These are phyloP conservation scores for Brachionus angularis DNA, from an alignment of 1,140 invertebrate species.

Conservation along the genomic window DNA sequence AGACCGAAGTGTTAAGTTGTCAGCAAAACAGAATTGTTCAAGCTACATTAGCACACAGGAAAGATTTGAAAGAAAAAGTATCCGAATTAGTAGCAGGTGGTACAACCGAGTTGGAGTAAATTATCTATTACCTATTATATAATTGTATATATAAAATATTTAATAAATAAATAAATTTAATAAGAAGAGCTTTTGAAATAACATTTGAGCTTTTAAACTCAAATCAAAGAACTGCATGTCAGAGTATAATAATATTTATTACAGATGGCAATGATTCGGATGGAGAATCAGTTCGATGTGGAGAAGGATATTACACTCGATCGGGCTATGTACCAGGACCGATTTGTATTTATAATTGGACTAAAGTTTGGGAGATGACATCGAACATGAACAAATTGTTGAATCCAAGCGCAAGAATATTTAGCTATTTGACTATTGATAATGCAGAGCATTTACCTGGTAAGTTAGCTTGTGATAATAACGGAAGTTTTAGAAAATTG, in stretches of 20 bases:
- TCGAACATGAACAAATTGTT: conserved; percentile 50
- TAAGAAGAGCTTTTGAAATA: conserved; percentile 56
- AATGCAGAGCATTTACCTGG: conserved; percentile 59
- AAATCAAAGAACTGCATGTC: conserved; percentile 56
- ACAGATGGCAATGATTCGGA: conserved; percentile 59
- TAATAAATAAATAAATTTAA: conserved; percentile 15
- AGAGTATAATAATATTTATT: conserved; percentile 58
- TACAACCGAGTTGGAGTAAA: conserved; percentile 58
- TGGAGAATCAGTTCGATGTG: conserved; percentile 59
- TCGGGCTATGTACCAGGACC: conserved; percentile 60
- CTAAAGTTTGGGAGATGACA: conserved; percentile 55
- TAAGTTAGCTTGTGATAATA: conserved; percentile 47
- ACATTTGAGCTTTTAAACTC: conserved; percentile 55
- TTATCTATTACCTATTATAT: no score
- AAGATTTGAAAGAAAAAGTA: conserved; percentile 59
- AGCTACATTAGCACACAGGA: conserved; percentile 57
- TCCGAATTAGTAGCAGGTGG: conserved; percentile 55
- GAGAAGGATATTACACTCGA: conserved; percentile 59
- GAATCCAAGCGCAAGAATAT: conserved; percentile 55
- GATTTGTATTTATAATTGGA: conserved; percentile 60
- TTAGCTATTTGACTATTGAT: conserved; percentile 59
- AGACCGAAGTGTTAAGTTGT: conserved; percentile 57
- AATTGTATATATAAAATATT: no score
- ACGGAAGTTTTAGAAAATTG: conserved; percentile 57
- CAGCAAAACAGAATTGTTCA: conserved; percentile 55